A percentile compares a stretch with the other conserved stretches of the same genome.
Evolutionary conservation across 2,888 invertebrate genomes (phyloP).

Genomic region (Rhabditophanes sp.): DNA sequence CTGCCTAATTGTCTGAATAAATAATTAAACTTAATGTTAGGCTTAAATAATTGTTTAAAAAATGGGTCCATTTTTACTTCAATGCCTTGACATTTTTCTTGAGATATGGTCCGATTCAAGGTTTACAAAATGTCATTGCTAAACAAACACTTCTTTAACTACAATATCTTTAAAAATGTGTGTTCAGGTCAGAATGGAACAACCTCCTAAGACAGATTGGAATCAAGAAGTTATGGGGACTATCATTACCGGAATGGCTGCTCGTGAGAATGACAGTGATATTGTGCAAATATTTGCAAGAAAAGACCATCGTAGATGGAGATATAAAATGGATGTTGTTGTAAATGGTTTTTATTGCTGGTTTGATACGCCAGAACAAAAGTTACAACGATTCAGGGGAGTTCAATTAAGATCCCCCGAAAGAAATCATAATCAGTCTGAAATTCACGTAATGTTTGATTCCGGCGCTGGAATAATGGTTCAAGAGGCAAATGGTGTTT

Average conservation of each 20-base stretch:
- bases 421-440: conserved; percentile 74
- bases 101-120: no score
- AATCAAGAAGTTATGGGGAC: conserved; percentile 33
- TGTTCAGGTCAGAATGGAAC: conserved; percentile 33
- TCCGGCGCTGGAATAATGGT: conserved; percentile 77
- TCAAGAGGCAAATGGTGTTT: conserved; percentile 64
- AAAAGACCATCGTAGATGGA: conserved; percentile 69
- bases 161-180: no score
- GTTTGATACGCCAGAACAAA: conserved; percentile 69
- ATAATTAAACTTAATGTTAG: no score
- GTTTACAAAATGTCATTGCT: no score
- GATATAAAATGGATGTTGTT: conserved; percentile 74
- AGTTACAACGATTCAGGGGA: conserved; percentile 77
- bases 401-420: conserved; percentile 75
- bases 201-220: conserved; percentile 30
- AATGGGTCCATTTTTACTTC: no score
- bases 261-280: conserved; percentile 67
- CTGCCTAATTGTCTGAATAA: no score
- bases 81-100: no score
- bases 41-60: no score
- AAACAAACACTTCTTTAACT: no score
- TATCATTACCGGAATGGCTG: conserved; percentile 47
- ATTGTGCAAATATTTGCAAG: conserved; percentile 69
- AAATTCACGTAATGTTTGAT: conserved; percentile 81
- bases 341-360: conserved; percentile 68